Evolutionary conservation across 2,797 vertebrate species (phyloP), one percentile per base, ranked within the genome.

Genomic region (Typhlichthys subterraneus): DNA sequence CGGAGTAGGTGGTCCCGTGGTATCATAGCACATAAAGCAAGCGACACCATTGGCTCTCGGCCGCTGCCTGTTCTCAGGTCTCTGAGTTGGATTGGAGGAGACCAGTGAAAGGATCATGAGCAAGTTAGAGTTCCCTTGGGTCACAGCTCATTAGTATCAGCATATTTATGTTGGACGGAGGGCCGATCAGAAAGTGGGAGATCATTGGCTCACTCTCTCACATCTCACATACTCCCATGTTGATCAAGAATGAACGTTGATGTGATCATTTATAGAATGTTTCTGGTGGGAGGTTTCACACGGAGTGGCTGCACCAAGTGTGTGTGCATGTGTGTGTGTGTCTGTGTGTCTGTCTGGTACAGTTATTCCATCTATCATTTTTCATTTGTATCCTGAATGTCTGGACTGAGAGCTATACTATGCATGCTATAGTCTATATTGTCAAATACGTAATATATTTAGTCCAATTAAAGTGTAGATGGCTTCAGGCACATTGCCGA

Each of bases 81-180:
- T 75, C 56, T 45, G 66, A 9, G 2, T 38, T 60, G 66, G 53
- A 77, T 62, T 65, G 33, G 42, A 59, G 76, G 59, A 59, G 75
- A 63, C 69, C 15, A 11, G 55, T 29, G 29, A 60, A 67, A 69
- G 67, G 63, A 75, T 69, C 72, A 49, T 59, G 63, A 83, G 63
- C 56, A 48, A 61, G 75, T 84, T 4, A 63, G 68, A 74, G 72
- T 70, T 81, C 65, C 65, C 63, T 71, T 51, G 12, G 67, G 81
- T 87, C 80, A 77, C 74, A 82, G 70, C 69, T 84, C 81, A 87
- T 85, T 81, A 87, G 70, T 55, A 83, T 79, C 77, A 77, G 59
- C 65, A 53, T 87, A 79, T 87, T 87, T 86, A 71, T 77, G 17
- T 86, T 89, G 84, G 87, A 86, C 5, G 23, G 5, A 54, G 51